Conservation (phyloP, 2,888 invertebrate species). For the Rotaria sp. region DNA sequence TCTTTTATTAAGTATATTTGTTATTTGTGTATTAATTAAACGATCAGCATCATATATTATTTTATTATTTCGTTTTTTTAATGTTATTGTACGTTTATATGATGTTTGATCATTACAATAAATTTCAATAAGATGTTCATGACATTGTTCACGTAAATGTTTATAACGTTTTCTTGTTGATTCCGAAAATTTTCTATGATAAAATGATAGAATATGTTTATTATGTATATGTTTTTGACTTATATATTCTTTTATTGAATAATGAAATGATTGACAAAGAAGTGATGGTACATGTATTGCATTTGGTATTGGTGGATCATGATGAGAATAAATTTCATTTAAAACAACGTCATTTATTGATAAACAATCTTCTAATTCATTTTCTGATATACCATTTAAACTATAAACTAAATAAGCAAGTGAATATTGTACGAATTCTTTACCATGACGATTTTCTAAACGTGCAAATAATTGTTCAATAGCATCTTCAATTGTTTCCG, state of each 20-base stretch:
- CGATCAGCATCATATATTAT: neutral
- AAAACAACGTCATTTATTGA: neutral
- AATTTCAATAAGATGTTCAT: neutral
- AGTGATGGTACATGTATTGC: neutral
- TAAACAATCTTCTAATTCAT: slow-evolving; percentile 16
- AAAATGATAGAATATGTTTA: neutral
- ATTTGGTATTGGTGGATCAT: neutral
- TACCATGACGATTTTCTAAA: neutral
- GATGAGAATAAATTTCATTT: neutral
- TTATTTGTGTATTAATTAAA: neutral
- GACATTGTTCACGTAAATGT: neutral
- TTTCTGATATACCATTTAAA: neutral
- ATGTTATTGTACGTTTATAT: neutral
- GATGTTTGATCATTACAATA: neutral
- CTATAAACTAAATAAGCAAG: neutral
- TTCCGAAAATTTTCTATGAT: neutral
- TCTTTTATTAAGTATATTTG: neutral
- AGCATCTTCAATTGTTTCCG: neutral
- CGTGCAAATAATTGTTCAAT: neutral
- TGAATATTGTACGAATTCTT: slow-evolving; percentile 5
- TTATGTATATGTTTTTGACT: neutral
- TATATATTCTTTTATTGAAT: slow-evolving; percentile 1
- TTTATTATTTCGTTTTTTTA: neutral
- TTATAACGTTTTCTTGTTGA: neutral
- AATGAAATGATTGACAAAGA: neutral